These are phyloP conservation scores for Nineta flava DNA, from an alignment of 2,888 invertebrate species.

Conservation along the genomic window DNA sequence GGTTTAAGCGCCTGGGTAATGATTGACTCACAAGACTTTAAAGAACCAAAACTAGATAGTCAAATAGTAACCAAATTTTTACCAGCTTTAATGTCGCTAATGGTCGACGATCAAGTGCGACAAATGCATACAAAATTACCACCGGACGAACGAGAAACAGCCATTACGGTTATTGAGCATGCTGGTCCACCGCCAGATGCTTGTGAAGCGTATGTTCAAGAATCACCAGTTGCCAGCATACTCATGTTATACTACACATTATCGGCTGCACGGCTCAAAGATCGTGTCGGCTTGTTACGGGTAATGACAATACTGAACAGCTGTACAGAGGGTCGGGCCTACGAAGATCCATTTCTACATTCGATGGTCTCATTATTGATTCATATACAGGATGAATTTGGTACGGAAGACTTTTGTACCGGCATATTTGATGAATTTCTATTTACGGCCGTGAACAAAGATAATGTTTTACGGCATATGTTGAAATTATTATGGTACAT, in stretches of 20 bases:
- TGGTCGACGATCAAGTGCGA: slow-evolving; percentile 80
- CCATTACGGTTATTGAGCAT: slow-evolving; percentile 85
- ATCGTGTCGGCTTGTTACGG: slow-evolving; percentile 64
- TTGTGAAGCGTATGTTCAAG: slow-evolving; percentile 81
- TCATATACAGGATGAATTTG: slow-evolving; percentile 82
- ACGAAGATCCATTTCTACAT: slow-evolving; percentile 90
- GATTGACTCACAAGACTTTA: slow-evolving; percentile 90
- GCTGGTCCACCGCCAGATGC: slow-evolving; percentile 87
- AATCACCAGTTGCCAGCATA: slow-evolving; percentile 82
- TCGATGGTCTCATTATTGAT: slow-evolving; percentile 74
- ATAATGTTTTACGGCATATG: slow-evolving; percentile 84
- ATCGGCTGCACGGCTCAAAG: slow-evolving; percentile 68
- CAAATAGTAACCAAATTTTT: slow-evolving; percentile 90
- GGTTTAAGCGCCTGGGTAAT: slow-evolving; percentile 93
- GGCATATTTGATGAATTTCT: slow-evolving; percentile 93
- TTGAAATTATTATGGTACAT: slow-evolving; percentile 83
- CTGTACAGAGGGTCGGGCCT: slow-evolving; percentile 82
- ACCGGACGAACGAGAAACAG: slow-evolving; percentile 84
- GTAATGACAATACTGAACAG: slow-evolving; percentile 81
- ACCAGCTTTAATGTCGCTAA: slow-evolving; percentile 82
- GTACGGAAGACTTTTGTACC: slow-evolving; percentile 87
- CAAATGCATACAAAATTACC: slow-evolving; percentile 72
- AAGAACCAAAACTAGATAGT: slow-evolving; percentile 86
- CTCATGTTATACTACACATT: slow-evolving; percentile 90
- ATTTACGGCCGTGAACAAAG: slow-evolving; percentile 72